These are phyloP conservation scores for Squalus acanthias DNA, from an alignment of 2,797 vertebrate species.

Conservation along the genomic window DNA sequence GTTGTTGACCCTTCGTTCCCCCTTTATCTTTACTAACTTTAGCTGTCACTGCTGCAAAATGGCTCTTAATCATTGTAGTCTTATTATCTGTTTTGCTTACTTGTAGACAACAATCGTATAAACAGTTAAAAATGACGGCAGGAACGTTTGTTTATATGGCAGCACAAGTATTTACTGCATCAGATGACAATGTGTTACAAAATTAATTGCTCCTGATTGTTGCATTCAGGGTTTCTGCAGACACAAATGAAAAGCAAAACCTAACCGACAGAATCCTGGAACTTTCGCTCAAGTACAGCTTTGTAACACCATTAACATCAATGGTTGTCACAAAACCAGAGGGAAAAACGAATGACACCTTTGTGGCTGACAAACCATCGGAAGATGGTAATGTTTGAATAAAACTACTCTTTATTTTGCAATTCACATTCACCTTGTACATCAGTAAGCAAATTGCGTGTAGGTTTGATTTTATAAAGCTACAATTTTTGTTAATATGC, in stretches of 20 bases:
- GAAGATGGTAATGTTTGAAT: conserved; percentile 63
- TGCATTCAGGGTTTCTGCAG: conserved; percentile 59
- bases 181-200: not conserved
- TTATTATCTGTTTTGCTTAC: not conserved
- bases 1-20: not conserved
- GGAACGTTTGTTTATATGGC: not conserved
- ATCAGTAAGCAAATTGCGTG: too few relatives aligned
- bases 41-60: not conserved
- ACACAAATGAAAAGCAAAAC: conserved; percentile 64
- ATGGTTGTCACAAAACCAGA: conserved; percentile 94
- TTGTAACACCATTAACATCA: conserved; percentile 88
- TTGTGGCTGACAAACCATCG: conserved; percentile 77
- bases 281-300: conserved; percentile 80
- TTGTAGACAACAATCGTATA: not conserved
- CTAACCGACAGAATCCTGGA: conserved; percentile 70
- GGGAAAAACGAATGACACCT: conserved; percentile 46
- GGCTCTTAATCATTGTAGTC: not conserved
- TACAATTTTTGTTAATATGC: too few relatives aligned
- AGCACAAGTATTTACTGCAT: not conserved
- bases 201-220: not conserved
- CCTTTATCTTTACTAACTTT: not conserved
- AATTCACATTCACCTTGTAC: not conserved
- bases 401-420: not conserved
- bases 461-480: too few relatives aligned
- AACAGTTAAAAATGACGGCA: not conserved